phyloP scores from a whole-genome alignment of 1,140 invertebrate genomes.

The Ceratina australensis region DNA sequence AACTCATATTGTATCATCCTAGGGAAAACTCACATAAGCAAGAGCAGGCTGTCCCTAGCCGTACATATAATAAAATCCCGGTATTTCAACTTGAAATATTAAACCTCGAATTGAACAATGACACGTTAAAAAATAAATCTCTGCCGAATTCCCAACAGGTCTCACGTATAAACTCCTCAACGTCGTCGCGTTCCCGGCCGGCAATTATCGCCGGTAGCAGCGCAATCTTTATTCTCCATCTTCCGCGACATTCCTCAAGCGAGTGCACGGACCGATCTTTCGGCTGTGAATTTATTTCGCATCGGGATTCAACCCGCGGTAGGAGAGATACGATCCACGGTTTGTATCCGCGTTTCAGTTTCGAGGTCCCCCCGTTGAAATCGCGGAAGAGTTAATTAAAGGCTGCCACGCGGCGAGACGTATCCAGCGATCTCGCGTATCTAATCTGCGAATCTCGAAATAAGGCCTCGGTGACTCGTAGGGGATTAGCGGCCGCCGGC shows the following conservation, averaged over 20 bases:
- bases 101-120: too few species aligned
- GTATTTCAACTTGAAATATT: too few species aligned
- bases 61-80: too few species aligned
- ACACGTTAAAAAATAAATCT: not conserved
- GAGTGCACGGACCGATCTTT: constrained; percentile 5
- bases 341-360: not conserved
- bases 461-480: constrained; percentile 17
- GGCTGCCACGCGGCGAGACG: constrained; percentile 19
- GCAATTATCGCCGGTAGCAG: constrained; percentile 19
- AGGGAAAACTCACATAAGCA: too few species aligned
- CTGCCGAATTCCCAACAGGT: not conserved
- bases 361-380: constrained; percentile 30
- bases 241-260: constrained; percentile 31
- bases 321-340: constrained; percentile 29
- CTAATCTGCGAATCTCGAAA: constrained; percentile 42
- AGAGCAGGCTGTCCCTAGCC: too few species aligned
- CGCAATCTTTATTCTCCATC: constrained; percentile 36
- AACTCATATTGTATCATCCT: too few species aligned
- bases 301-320: constrained; percentile 12
- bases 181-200: not conserved
- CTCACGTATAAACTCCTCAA: constrained; percentile 10
- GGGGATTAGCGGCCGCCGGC: constrained; percentile 18
- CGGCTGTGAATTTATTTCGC: constrained; percentile 30
- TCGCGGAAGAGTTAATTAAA: constrained; percentile 49
- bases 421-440: constrained; percentile 42